Evolutionary conservation across 2,113 vertebrate genomes (phyloP).

Genomic region (Plectropomus leopardus): DNA sequence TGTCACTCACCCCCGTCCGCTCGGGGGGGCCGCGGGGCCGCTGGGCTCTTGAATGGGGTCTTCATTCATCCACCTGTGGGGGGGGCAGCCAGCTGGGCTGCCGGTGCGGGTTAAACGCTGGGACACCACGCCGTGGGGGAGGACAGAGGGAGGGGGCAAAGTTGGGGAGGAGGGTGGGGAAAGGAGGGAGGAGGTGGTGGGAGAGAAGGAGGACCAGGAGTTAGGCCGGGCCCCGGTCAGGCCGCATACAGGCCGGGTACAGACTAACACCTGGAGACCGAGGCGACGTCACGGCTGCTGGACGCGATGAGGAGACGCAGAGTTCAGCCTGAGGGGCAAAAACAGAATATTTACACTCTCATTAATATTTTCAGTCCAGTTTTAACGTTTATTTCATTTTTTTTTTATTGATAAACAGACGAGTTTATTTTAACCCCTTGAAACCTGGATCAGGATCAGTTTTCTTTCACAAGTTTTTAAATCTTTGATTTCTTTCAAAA

Average conservation of each 20-base stretch:
- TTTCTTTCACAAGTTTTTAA: no score
- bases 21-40: slow-evolving; percentile 91
- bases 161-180: not conserved
- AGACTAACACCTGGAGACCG: slow-evolving; percentile 47
- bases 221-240: slow-evolving; percentile 41
- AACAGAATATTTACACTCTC: not conserved
- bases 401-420: no score
- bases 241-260: slow-evolving; percentile 48
- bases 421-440: no score
- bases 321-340: slow-evolving; percentile 27
- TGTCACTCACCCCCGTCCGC: slow-evolving; percentile 89
- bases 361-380: no score
- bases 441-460: no score
- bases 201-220: slow-evolving; percentile 57
- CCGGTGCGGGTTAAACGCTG: slow-evolving; percentile 83
- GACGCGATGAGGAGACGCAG: not conserved
- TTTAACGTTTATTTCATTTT: no score
- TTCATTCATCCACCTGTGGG: slow-evolving; percentile 96
- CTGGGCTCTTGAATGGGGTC: slow-evolving; percentile 96
- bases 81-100: slow-evolving; percentile 88
- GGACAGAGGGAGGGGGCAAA: not conserved
- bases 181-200: slow-evolving; percentile 57
- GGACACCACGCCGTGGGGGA: not conserved
- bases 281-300: slow-evolving; percentile 26
- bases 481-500: no score